These are phyloP conservation scores for Blastomussa wellsi DNA, from an alignment of 92 coral and sea anemone species.

Conservation along the genomic window DNA sequence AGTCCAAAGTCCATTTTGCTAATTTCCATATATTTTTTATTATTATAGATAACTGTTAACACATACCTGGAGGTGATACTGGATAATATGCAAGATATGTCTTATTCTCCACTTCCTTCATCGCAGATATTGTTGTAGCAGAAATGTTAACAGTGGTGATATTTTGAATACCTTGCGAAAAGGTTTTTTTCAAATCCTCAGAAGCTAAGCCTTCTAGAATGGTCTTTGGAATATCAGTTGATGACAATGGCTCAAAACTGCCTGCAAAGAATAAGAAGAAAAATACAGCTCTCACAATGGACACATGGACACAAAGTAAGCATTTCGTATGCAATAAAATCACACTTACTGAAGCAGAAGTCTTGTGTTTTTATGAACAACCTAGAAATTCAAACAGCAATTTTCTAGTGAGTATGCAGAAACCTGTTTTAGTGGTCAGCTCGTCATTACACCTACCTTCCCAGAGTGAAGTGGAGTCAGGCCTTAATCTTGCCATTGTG, in stretches of 20 bases:
- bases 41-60: too few species aligned
- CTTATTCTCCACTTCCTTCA: neutral
- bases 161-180: neutral
- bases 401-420: too few species aligned
- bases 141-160: neutral
- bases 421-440: too few species aligned
- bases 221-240: neutral
- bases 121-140: neutral
- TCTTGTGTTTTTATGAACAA: constrained; percentile 54
- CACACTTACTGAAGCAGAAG: constrained; percentile 68
- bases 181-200: neutral
- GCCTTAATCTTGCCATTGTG: too few species aligned
- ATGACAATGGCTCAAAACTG: constrained; percentile 22
- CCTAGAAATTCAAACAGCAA: constrained; percentile 31
- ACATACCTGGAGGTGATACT: constrained; percentile 25
- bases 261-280: neutral
- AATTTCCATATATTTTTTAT: too few species aligned
- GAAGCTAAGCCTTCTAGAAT: neutral
- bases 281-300: too few species aligned
- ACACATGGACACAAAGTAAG: too few species aligned
- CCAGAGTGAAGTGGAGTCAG: too few species aligned
- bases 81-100: constrained; percentile 35
- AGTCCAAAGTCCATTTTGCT: too few species aligned
- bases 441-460: too few species aligned
- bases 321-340: neutral